Base-by-base conservation (phyloP, 2,888 invertebrate genomes). In the Eristalis intricaria region DNA sequence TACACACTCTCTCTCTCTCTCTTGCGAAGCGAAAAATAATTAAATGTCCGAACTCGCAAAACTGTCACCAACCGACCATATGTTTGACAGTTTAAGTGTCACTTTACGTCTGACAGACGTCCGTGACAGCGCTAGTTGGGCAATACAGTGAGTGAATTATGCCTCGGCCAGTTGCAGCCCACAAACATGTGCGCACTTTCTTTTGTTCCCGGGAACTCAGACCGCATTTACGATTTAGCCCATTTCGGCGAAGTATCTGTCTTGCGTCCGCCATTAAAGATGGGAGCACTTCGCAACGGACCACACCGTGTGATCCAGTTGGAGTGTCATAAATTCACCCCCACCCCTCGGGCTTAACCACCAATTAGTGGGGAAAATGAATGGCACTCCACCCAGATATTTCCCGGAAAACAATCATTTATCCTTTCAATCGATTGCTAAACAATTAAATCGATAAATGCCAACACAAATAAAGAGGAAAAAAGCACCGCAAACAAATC, bases 381-480 rank as follows among this genome's bases (percentile, higher is more conserved):
- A 80, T 73, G 38, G 50, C 73, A 11, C 26, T 26, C 61, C 50
- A 61, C 66, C 29, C 63, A 63, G 26, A 56, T 32, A 32, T 15
- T 26, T 76, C 71, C 86, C 75, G 82, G 79, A 76, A 87, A 83
- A 68, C 83, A 76, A 75, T 76, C 15, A 82, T 86, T 82, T 78
- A 78, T 86, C 83, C 86, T 83, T 75, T 83, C 65, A 75, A 83
- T 83, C 68, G 83, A 87, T 83, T 75, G 79, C 78, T 58, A 83
- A 87, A 87, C 65, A 87, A 71, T 78, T 82, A 75, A 83, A 78
- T 70, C 50, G 74, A 43, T 70, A 82, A 60, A 50, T 35, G 71
- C 32, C 58, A 60, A 40, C 50, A 32, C 26, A 19, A 68, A 64
- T 26, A 73, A 71, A 32, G 32, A 32, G 5, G 32, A 32, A 32